These are phyloP conservation scores for Brachystomella parvula DNA, from an alignment of 1,140 invertebrate species.

Conservation along the genomic window DNA sequence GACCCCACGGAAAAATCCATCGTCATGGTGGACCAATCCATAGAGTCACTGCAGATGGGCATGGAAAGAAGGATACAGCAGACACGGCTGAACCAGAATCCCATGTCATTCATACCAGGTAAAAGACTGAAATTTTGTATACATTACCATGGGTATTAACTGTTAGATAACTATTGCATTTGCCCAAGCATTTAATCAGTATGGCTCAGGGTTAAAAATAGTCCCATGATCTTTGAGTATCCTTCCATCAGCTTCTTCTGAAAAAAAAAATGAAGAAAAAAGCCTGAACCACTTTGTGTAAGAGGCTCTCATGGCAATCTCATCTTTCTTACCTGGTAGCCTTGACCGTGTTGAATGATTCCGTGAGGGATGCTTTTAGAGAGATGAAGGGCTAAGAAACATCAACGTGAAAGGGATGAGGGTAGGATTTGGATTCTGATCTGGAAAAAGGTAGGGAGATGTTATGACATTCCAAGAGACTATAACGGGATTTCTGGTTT, in stretches of 20 bases:
- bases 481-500: conserved; percentile 26
- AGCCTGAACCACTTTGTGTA: too few species aligned
- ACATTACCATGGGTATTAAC: not conserved
- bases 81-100: not conserved
- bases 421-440: not conserved
- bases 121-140: not conserved
- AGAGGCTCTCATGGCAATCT: too few species aligned
- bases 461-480: too few species aligned
- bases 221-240: too few species aligned
- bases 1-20: conserved; percentile 5
- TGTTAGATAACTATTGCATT: too few species aligned
- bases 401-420: not conserved
- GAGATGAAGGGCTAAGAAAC: conserved; percentile 6
- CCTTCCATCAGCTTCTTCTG: too few species aligned
- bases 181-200: too few species aligned
- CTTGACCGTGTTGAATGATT: conserved; percentile 26
- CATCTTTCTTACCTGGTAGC: too few species aligned
- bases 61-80: not conserved
- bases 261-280: too few species aligned
- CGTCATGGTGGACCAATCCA: not conserved
- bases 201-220: too few species aligned
- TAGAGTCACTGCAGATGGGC: not conserved
- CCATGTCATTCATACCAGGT: conserved; percentile 12
- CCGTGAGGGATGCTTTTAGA: too few species aligned
- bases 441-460: not conserved